These are phyloP conservation scores for Thereva nobilitata DNA, from an alignment of 2,888 invertebrate species.

Conservation along the genomic window DNA sequence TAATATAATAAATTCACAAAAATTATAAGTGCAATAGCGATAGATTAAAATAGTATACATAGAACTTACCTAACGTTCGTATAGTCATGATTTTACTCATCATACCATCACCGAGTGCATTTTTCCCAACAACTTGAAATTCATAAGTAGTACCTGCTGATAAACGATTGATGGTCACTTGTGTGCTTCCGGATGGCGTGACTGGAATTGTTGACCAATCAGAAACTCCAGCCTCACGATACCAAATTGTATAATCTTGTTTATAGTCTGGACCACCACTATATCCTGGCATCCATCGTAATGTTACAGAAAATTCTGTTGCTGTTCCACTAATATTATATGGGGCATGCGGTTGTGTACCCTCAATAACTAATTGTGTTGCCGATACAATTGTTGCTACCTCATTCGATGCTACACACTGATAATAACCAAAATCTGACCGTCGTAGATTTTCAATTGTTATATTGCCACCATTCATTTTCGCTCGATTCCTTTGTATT, in stretches of 20 bases:
- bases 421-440: slow-evolving; percentile 92
- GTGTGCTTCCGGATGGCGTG: slow-evolving; percentile 86
- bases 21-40: slow-evolving; percentile 12
- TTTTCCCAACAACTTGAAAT: slow-evolving; percentile 94
- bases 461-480: slow-evolving; percentile 83
- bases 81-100: slow-evolving; percentile 92
- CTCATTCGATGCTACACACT: slow-evolving; percentile 94
- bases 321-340: slow-evolving; percentile 91
- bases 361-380: slow-evolving; percentile 87
- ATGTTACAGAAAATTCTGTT: slow-evolving; percentile 85
- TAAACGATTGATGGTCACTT: slow-evolving; percentile 86
- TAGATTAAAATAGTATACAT: not conserved
- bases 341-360: slow-evolving; percentile 96
- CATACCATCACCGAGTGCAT: slow-evolving; percentile 93
- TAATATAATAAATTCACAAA: slow-evolving; percentile 1
- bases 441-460: slow-evolving; percentile 86
- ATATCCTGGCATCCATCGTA: slow-evolving; percentile 93
- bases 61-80: slow-evolving; percentile 77
- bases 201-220: slow-evolving; percentile 95
- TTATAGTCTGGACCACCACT: slow-evolving; percentile 94
- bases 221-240: slow-evolving; percentile 81
- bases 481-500: slow-evolving; percentile 78
- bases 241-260: slow-evolving; percentile 95
- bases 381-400: slow-evolving; percentile 92
- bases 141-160: slow-evolving; percentile 91